Evolutionary conservation across 2,888 invertebrate genomes (phyloP).

Genomic region (Cheilosia variabilis): DNA sequence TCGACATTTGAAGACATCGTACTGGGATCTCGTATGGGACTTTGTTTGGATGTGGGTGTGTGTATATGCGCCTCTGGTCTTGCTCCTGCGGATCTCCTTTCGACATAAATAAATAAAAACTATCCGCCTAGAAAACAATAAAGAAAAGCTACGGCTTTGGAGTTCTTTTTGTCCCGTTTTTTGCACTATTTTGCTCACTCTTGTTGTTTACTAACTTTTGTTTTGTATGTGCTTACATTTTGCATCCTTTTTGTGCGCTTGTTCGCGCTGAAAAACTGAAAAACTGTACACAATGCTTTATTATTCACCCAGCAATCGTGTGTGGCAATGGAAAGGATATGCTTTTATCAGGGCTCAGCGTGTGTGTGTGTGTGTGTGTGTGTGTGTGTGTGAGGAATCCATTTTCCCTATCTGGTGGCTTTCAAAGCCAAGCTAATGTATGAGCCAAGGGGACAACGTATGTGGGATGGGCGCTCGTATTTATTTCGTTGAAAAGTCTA

Average conservation of each 20-base stretch:
- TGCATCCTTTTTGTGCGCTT: slow-evolving; percentile 38
- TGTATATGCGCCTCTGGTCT: background rate
- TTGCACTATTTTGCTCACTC: background rate
- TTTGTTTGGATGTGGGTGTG: background rate
- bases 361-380: background rate
- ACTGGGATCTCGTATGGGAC: background rate
- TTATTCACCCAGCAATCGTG: slow-evolving; percentile 58
- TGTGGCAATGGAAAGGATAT: slow-evolving; percentile 41
- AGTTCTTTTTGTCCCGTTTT: slow-evolving; percentile 21
- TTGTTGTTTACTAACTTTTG: slow-evolving; percentile 65
- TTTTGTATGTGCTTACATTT: slow-evolving; percentile 54
- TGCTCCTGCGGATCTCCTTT: slow-evolving; percentile 47
- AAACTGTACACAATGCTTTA: slow-evolving; percentile 60
- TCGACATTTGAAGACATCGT: slow-evolving; percentile 18
- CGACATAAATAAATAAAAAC: slow-evolving; percentile 52
- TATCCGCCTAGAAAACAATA: slow-evolving; percentile 71
- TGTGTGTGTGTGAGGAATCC: slow-evolving; percentile 25
- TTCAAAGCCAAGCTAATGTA: slow-evolving; percentile 63
- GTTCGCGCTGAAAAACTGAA: slow-evolving; percentile 59
- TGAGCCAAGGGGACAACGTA: slow-evolving; percentile 30
- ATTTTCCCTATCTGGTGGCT: slow-evolving; percentile 49
- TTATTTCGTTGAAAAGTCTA: slow-evolving; percentile 62
- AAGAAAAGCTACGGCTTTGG: slow-evolving; percentile 64
- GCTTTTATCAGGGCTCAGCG: slow-evolving; percentile 22
- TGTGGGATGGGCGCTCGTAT: slow-evolving; percentile 25